phyloP scores from a whole-genome alignment of 2,797 vertebrate species.

The Thunnus albacares region DNA sequence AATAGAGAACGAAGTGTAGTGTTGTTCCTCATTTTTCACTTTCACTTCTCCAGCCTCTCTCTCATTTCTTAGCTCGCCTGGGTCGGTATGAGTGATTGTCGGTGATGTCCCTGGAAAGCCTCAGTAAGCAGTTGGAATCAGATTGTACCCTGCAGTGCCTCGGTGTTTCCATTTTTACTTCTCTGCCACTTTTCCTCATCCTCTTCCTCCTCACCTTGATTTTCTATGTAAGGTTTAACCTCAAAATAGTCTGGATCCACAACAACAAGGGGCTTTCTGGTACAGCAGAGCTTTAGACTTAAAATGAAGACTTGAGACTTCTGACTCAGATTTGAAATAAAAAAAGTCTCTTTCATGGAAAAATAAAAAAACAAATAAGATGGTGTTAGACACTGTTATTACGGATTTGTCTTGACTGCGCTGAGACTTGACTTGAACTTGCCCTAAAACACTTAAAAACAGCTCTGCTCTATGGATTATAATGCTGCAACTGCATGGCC shows the following conservation, averaged over 20 bases:
- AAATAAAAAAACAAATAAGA: no score
- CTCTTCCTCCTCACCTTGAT: neutral
- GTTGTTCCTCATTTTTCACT: neutral
- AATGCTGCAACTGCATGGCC: neutral
- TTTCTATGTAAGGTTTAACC: neutral
- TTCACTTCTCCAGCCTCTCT: neutral
- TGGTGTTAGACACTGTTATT: no score
- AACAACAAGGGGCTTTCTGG: no score
- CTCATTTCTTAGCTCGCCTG: neutral
- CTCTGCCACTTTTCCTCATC: conserved; percentile 1
- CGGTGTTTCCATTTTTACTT: conserved; percentile 61
- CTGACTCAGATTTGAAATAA: neutral
- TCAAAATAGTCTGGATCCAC: neutral
- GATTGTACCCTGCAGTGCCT: conserved; percentile 29
- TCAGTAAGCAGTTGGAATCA: conserved; percentile 20
- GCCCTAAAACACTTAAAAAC: neutral
- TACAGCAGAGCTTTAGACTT: no score
- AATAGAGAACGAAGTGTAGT: neutral
- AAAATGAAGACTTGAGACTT: no score
- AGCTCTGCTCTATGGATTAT: conserved; percentile 9
- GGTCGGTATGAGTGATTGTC: conserved; percentile 6
- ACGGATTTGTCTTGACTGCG: neutral
- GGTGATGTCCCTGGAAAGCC: conserved; percentile 11
- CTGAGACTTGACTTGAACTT: neutral
- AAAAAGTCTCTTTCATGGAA: neutral